Evolutionary conservation across 2,888 invertebrate species (phyloP), one percentile per base, ranked within the genome.

Genomic region (Polietes domitor): DNA sequence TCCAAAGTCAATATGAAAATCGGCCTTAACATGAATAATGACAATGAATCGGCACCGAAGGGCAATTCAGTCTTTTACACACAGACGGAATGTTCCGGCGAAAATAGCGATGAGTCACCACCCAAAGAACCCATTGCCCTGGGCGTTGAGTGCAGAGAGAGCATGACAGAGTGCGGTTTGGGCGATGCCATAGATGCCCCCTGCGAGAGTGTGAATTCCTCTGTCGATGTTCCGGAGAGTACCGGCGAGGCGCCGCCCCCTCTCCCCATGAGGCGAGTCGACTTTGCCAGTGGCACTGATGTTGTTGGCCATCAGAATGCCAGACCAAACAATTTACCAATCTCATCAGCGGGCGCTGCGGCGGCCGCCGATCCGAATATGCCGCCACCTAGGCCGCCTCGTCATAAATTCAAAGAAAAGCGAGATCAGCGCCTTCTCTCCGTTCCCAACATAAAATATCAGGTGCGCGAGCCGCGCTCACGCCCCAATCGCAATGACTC

Each of bases 371-470:
- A 70, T 80, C 19, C 43, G 19, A 84, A 83, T 55, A 92, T 92
- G 85, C 95, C 95, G 10, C 91, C 95, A 15, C 91, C 94, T 15
- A 93, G 94, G 83, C 94, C 94, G 17, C 93, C 94, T 71, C 91
- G 94, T 28, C 91, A 92, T 68, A 94, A 93, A 88, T 93, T 93
- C 87, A 93, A 93, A 89, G 93, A 93, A 80, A 93, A 93, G 88
- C 90, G 95, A 43, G 95, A 96, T 89, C 94, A 94, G 90, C 93
- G 96, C 74, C 92, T 96, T 88, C 93, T 96, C 87, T 96, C 96
- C 12, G 96, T 96, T 89, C 96, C 96, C 24, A 96, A 96, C 93
- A 94, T 95, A 86, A 96, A 96, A 93, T 95, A 91, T 88, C 93
- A 91, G 91, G 92, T 90, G 89, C 90, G 91, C 89, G 92, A 91